Evolutionary conservation across 2,888 invertebrate genomes (phyloP), one percentile per base, ranked within the genome.

Genomic region (Ellobium chinense): DNA sequence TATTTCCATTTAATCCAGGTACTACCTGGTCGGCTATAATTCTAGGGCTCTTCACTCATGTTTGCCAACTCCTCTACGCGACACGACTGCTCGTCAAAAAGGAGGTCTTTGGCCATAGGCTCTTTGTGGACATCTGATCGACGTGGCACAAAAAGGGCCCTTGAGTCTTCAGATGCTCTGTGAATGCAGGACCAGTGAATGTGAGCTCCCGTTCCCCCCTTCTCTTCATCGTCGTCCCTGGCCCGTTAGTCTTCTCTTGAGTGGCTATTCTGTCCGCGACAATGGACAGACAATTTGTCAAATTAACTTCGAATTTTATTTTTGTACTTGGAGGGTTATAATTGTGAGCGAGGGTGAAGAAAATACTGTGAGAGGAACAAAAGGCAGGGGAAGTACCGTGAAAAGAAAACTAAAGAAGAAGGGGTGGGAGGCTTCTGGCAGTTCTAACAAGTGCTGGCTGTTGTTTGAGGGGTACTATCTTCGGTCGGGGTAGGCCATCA

Each of bases 281-380:
- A 72, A 78, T 46, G 65, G 29, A 18, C 56, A 29, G 70, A 78
- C 78, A 78, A 78, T 78, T 78, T 78, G 78, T 72, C 78, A 78
- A 78, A 78, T 78, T 78, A 78, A 78, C 78, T 78, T 78, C 54
- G 65, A 72, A 78, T 78, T 72, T 72, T 69, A 63, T 63, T 63
- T 72, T 31, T 72, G 29, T 62, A 58, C 78, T 63, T 31, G 36
- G 63, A 63, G 46, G 36, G 65, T 27, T 65, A 63, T 63, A 18
- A 65, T 46, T 46, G 54, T 36, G 66, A 24, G 21, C 68, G 56
- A 34, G 58, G 29, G 66, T 36, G 76, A 56, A 9, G 76, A 76
- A 58, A 66, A 54, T 62, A 46, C 37, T 24, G 1, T 73, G 75
- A 65, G 46, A 65, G 75, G n/a, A n/a, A n/a, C n/a, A n/a, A 46